phyloP scores from a whole-genome alignment of 2,113 vertebrate genomes.

The Diphyllodes magnificus region DNA sequence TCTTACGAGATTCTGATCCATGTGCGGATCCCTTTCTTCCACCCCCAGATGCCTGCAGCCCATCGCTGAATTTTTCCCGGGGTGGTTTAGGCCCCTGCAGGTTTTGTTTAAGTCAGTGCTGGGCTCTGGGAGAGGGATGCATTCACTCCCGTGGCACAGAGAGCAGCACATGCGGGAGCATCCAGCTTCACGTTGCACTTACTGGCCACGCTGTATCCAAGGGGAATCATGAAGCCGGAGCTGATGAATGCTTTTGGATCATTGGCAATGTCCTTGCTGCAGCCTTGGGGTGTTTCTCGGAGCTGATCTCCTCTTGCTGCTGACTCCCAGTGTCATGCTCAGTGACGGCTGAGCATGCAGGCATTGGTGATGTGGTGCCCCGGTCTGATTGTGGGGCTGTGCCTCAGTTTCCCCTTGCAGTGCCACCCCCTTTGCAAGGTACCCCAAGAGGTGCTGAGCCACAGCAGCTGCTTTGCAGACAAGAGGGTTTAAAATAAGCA shows the following conservation, averaged over 20 bases:
- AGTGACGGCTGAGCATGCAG: fast-evolving
- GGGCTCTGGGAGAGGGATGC: neutral
- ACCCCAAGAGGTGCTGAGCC: neutral
- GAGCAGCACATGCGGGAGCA: fast-evolving
- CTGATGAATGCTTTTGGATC: fast-evolving
- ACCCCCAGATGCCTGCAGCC: neutral
- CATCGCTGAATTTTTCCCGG: fast-evolving
- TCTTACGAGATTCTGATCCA: fast-evolving
- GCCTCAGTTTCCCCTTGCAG: neutral
- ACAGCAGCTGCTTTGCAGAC: neutral
- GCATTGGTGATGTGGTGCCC: fast-evolving
- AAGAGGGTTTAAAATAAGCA: neutral
- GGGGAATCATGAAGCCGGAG: fast-evolving
- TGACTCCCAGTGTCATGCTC: fast-evolving
- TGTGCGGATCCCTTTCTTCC: neutral
- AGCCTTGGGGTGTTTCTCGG: neutral
- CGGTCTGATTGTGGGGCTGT: fast-evolving
- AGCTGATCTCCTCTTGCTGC: neutral
- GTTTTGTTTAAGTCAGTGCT: neutral
- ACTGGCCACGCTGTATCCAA: fast-evolving
- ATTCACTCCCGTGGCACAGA: fast-evolving
- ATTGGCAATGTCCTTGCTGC: neutral
- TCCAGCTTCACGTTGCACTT: neutral
- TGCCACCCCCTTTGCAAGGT: neutral
- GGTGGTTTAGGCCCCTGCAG: neutral